Evolutionary conservation across 2,113 vertebrate genomes (phyloP).

Genomic region (Sphaerodactylus townsendi): DNA sequence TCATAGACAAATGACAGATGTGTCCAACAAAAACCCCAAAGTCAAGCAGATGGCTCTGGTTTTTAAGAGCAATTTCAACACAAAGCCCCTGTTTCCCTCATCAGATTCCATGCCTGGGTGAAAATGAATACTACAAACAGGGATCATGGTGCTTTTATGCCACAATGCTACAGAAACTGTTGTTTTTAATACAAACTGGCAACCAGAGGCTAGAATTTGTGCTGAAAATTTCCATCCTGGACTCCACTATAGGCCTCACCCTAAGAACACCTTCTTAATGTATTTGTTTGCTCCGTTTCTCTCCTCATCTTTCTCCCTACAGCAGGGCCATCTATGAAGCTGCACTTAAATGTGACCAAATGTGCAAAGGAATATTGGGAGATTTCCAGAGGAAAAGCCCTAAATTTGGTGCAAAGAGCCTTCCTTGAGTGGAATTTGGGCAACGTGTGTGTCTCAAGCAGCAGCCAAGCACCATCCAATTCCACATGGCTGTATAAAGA

Average conservation of each 20-base stretch:
- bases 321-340: too few species aligned
- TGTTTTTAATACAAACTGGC: constrained; percentile 56
- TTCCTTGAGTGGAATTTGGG: too few species aligned
- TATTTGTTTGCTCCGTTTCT: too few species aligned
- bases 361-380: too few species aligned
- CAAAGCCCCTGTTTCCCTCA: neutral
- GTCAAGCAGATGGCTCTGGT: constrained; percentile 51
- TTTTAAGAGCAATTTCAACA: constrained; percentile 41
- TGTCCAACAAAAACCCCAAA: constrained; percentile 44
- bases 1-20: constrained; percentile 6
- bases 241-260: neutral
- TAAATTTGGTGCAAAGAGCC: too few species aligned
- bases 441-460: too few species aligned
- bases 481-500: too few species aligned
- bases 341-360: too few species aligned
- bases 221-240: too few species aligned
- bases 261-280: constrained; percentile 45
- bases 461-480: too few species aligned
- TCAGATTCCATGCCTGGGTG: neutral
- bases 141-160: constrained; percentile 45
- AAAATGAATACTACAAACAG: constrained; percentile 19
- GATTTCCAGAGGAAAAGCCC: too few species aligned
- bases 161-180: constrained; percentile 48
- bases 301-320: too few species aligned
- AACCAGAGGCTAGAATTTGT: neutral